These are phyloP conservation scores for Cyphomyrus plagiostoma DNA, from an alignment of 2,113 vertebrate species.

Conservation along the genomic window DNA sequence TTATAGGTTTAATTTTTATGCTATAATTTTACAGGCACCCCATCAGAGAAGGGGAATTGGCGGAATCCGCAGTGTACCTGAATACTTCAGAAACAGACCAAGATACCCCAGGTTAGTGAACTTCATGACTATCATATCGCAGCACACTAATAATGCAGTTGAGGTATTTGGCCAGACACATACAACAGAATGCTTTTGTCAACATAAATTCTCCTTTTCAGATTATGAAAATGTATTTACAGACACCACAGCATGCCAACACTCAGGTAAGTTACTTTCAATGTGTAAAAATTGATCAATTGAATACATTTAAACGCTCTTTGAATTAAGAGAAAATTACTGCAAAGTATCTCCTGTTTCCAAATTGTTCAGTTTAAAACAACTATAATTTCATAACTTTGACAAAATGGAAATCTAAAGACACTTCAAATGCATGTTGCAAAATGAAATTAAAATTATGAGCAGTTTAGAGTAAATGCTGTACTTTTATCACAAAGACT, in stretches of 20 bases:
- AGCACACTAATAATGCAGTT: not conserved
- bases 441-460: not conserved
- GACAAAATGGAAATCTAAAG: not conserved
- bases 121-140: not conserved
- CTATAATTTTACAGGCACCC: not conserved
- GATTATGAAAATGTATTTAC: slow-evolving; percentile 24
- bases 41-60: not conserved
- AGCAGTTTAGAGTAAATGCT: not conserved
- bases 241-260: not conserved
- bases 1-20: not conserved
- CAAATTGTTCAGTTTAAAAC: not conserved
- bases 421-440: not conserved
- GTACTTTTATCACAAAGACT: not conserved
- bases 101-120: not conserved
- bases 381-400: not conserved
- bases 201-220: slow-evolving; percentile 2
- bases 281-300: not conserved
- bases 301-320: not conserved
- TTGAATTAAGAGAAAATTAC: not conserved
- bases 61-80: not conserved
- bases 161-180: not conserved
- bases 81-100: not conserved
- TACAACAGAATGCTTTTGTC: not conserved
- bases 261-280: slow-evolving; percentile 3
- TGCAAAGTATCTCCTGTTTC: not conserved